Evolutionary conservation across 2,888 invertebrate species (phyloP).

Genomic region (Drosophila colorata): DNA sequence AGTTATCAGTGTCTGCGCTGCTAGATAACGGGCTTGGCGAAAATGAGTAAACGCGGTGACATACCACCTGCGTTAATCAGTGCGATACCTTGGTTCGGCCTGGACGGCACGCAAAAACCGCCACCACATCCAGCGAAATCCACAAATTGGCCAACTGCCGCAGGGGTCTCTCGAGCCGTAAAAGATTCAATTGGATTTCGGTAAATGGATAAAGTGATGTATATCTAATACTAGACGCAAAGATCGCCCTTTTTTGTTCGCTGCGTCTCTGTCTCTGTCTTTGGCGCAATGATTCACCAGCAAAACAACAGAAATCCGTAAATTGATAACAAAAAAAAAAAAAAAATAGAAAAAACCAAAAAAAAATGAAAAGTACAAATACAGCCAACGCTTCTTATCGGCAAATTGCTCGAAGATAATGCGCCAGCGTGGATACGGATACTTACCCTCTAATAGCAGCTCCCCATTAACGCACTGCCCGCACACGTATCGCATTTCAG

Average conservation of each 20-base stretch:
- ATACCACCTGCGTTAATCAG: slow-evolving; percentile 69
- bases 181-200: slow-evolving; percentile 11
- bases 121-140: slow-evolving; percentile 11
- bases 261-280: slow-evolving; percentile 22
- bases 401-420: slow-evolving; percentile 64
- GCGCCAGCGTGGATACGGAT: slow-evolving; percentile 47
- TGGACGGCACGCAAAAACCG: slow-evolving; percentile 27
- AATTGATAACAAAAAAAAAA: slow-evolving; percentile 50
- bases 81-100: slow-evolving; percentile 48
- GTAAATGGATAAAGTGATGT: slow-evolving; percentile 27
- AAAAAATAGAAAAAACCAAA: slow-evolving; percentile 29
- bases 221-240: not conserved
- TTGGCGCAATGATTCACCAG: slow-evolving; percentile 43
- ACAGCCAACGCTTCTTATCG: slow-evolving; percentile 55
- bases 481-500: slow-evolving; percentile 51
- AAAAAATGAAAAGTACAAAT: slow-evolving; percentile 15
- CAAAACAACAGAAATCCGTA: slow-evolving; percentile 46
- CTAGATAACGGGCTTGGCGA: slow-evolving; percentile 66
- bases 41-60: slow-evolving; percentile 71
- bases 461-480: slow-evolving; percentile 41
- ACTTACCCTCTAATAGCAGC: slow-evolving; percentile 27
- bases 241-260: not conserved
- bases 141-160: slow-evolving; percentile 5
- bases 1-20: slow-evolving; percentile 59
- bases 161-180: not conserved